A percentile compares a stretch with the other conserved stretches of the same genome.
Evolutionary conservation across 2,113 vertebrate species (phyloP).

Genomic region (Acanthisitta chloris): DNA sequence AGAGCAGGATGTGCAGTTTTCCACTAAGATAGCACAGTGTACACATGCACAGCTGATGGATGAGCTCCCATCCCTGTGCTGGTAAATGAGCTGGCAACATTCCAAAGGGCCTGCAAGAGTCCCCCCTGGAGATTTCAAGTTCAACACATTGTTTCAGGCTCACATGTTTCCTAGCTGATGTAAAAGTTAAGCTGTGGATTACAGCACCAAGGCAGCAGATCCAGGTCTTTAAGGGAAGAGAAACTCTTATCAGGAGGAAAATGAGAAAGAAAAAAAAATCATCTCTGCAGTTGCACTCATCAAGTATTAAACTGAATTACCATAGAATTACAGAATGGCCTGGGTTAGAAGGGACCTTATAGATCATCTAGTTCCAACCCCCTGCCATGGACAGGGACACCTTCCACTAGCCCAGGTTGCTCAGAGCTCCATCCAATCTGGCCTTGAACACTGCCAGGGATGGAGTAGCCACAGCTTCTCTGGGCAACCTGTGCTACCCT

Average conservation of each 20-base stretch:
- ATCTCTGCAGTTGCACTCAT: not conserved
- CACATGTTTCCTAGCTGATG: not conserved
- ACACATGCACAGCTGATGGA: too few relatives aligned
- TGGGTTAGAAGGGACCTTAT: not conserved
- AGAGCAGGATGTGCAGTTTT: not conserved
- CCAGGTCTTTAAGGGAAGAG: not conserved
- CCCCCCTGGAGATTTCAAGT: not conserved
- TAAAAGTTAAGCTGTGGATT: not conserved
- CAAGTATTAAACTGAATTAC: not conserved
- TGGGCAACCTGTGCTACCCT: fast-evolving
- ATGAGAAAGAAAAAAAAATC: not conserved
- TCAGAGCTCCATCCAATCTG: fast-evolving
- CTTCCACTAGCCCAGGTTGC: fast-evolving
- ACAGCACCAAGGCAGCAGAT: not conserved
- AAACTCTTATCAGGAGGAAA: not conserved
- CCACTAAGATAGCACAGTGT: not conserved
- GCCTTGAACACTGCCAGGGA: fast-evolving
- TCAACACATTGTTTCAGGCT: not conserved
- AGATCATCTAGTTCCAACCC: fast-evolving
- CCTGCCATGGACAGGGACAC: not conserved
- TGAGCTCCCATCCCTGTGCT: not conserved
- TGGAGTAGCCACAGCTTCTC: not conserved
- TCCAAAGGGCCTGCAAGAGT: not conserved
- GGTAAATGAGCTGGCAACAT: not conserved
- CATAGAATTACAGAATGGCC: not conserved